phyloP scores from a whole-genome alignment of 2,888 invertebrate species.

The Drosophila sordidula region DNA sequence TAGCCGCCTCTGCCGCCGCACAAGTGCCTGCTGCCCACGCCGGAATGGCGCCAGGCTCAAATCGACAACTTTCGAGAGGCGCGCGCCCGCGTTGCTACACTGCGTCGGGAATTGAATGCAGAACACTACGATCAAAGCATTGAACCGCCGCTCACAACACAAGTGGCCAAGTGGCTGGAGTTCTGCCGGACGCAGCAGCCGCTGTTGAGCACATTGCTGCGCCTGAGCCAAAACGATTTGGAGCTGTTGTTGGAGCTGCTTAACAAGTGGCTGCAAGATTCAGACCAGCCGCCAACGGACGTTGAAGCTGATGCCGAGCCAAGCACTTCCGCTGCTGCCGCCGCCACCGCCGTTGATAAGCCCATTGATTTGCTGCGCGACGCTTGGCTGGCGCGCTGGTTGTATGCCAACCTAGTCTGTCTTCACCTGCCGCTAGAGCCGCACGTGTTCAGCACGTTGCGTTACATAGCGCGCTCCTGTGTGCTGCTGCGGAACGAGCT shows the following conservation, averaged over 20 bases:
- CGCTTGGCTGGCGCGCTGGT: slow-evolving; percentile 83
- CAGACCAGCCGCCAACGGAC: background rate
- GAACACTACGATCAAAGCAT: slow-evolving; percentile 52
- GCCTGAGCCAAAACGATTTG: slow-evolving; percentile 80
- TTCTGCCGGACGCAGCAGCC: slow-evolving; percentile 81
- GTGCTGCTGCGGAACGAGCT: slow-evolving; percentile 77
- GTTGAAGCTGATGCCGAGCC: slow-evolving; percentile 25
- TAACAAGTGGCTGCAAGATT: slow-evolving; percentile 74
- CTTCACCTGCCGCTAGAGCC: slow-evolving; percentile 84
- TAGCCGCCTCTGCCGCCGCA: slow-evolving; percentile 55
- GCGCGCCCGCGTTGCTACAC: slow-evolving; percentile 58
- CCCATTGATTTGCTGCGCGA: slow-evolving; percentile 69
- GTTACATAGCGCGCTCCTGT: slow-evolving; percentile 82
- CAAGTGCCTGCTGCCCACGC: slow-evolving; percentile 77
- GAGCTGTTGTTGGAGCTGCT: slow-evolving; percentile 82
- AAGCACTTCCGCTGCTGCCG: slow-evolving; percentile 23
- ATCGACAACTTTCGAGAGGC: slow-evolving; percentile 74
- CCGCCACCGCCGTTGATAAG: background rate
- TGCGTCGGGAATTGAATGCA: slow-evolving; percentile 59
- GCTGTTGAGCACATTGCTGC: slow-evolving; percentile 78
- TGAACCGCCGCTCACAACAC: slow-evolving; percentile 69
- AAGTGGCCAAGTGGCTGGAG: slow-evolving; percentile 71
- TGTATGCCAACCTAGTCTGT: slow-evolving; percentile 83
- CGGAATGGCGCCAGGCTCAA: slow-evolving; percentile 83
- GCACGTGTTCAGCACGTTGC: slow-evolving; percentile 80